Evolutionary conservation across 2,113 vertebrate species (phyloP).

Genomic region (Pterocles burchelli): DNA sequence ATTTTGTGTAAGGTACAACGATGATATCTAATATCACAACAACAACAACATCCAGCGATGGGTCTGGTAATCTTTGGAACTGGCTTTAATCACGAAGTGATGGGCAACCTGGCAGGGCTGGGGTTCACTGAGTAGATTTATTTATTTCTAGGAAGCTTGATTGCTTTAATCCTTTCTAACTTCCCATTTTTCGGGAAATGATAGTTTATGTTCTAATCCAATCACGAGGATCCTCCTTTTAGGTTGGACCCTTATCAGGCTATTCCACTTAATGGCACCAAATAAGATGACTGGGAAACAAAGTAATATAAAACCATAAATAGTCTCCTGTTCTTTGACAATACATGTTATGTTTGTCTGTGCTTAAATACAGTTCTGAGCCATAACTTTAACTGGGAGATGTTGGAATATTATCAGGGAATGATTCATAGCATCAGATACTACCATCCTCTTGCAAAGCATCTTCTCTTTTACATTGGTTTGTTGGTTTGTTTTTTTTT

Average conservation of each 20-base stretch:
- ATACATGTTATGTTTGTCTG: not conserved
- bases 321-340: not conserved
- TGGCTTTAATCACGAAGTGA: not conserved
- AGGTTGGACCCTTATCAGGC: not conserved
- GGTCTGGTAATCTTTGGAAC: not conserved
- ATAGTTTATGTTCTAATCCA: not conserved
- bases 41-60: rapidly evolving
- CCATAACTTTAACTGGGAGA: not conserved
- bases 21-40: not conserved
- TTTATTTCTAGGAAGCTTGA: not conserved
- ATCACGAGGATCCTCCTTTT: not conserved
- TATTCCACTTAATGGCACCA: not conserved
- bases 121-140: not conserved
- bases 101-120: not conserved
- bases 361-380: not conserved
- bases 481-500: not conserved
- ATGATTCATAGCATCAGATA: not conserved
- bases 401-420: not conserved
- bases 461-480: not conserved
- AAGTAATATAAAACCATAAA: not conserved
- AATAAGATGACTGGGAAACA: not conserved
- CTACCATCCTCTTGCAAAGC: not conserved
- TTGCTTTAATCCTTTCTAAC: not conserved
- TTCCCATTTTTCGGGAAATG: not conserved
- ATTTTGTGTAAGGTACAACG: not conserved